Percentiles rank a stretch among this genome's conserved stretches.
These are phyloP conservation scores for Plebejus melissa DNA, from an alignment of 2,888 invertebrate species.

Conservation along the genomic window DNA sequence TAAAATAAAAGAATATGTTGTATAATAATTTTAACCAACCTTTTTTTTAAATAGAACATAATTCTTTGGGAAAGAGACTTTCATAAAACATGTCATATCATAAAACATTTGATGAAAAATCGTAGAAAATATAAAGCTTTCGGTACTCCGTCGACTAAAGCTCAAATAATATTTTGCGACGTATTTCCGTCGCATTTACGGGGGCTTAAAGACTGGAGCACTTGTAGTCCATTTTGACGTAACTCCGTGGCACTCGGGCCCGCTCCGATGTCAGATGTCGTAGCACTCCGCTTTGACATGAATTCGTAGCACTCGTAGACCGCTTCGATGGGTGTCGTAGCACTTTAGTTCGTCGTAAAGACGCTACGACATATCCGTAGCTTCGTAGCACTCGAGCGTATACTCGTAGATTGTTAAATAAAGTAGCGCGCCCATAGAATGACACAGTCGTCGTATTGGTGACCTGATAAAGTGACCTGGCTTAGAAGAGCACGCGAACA, in stretches of 20 bases:
- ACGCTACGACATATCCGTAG: constrained; percentile 2
- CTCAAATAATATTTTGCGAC: background rate
- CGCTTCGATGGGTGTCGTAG: background rate
- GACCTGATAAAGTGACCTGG: background rate
- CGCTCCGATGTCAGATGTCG: background rate
- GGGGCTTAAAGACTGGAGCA: background rate
- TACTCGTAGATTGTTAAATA: background rate
- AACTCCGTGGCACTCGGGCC: background rate
- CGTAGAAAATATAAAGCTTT: background rate
- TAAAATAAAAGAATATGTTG: background rate
- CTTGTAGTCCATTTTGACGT: background rate
- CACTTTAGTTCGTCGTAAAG: background rate
- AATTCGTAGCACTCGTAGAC: constrained; percentile 11
- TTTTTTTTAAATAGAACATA: background rate
- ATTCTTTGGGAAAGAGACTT: background rate
- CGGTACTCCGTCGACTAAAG: background rate
- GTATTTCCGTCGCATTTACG: background rate
- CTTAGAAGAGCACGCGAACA: background rate
- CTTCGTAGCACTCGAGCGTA: constrained; percentile 7
- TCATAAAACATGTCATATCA: background rate
- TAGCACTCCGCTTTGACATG: constrained; percentile 1
- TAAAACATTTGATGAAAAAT: background rate
- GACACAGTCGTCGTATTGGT: background rate
- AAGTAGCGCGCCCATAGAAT: background rate
- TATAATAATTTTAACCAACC: background rate